Evolutionary conservation across 2,888 invertebrate genomes (phyloP), one percentile per base, ranked within the genome.

Genomic region (Dasypogon diadema): DNA sequence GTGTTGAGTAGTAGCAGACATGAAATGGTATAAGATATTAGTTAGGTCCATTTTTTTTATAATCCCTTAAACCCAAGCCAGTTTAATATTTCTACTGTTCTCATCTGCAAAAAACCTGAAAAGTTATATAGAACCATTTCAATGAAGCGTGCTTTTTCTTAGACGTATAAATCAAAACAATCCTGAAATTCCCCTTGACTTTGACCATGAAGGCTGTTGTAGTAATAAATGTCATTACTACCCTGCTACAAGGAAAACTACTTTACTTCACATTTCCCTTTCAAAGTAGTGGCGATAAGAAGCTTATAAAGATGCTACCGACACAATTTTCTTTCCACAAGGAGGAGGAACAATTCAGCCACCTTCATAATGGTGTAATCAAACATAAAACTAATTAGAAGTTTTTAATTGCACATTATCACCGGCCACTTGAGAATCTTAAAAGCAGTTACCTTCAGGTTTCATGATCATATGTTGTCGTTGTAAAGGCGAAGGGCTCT

Each of bases 321-420:
- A 5, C 30, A 3, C 30, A 3, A 8, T 30, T 30, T 30, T 30
- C 3, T 30, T 30, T 30, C 30, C 30, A 5, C 3, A 30, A 30
- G 30, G 3, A 30, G 8, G 30, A 30, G 8, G 30, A 30, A 30
- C 3, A 30, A 8, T 30, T 8, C 30, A 5, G 8, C 4, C 8
- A 30, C 8, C 30, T 30, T 5, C 8, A 30, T 30, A 8, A 30
- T 8, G 3, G 30, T 8, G 8, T 30, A 5, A 30, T 63, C 42
- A 6, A 42, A 6, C 42, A 21, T 4, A 63, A 5, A 42, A 21
- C 70, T 54, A 70, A 70, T 70, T 70, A 70, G 70, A 70, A 70
- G 70, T 70, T 70, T 54, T 70, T 70, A 70, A 70, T 70, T 70
- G 42, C 54, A 30, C 70, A 70, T 70, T 54, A 70, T 46, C 34